Base-by-base conservation (phyloP, 2,113 vertebrate genomes). In the Tenebrosternarchus preto region DNA sequence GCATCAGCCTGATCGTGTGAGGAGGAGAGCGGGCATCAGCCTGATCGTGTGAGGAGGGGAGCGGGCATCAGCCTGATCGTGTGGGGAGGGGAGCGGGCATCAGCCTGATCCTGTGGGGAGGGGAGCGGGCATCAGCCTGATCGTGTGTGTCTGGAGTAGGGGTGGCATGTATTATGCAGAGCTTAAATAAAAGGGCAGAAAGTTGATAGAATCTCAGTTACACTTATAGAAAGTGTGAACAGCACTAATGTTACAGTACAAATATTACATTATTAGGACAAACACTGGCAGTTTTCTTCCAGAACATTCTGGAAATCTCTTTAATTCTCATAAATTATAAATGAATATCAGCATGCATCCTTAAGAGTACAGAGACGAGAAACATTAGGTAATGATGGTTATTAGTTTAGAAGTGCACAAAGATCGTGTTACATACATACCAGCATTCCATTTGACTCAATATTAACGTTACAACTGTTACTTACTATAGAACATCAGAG, bases 121-220 rank as follows among this genome's bases (percentile, higher is more conserved):
- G n/a, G n/a, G n/a, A n/a, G n/a, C n/a, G n/a, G n/a, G n/a, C n/a
- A n/a, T n/a, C n/a, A n/a, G n/a, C n/a, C n/a, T n/a, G n/a, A n/a
- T n/a, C 0, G 16, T 39, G 29, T 67, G 63, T 33, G 63, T 9
- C 7, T 33, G 31, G n/a, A n/a, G n/a, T n/a, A n/a, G 33, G 66
- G n/a, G 17, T 68, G 24, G n/a, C n/a, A 36, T 22, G 15, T 70
- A 68, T 19, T 73, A 59, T 66, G 16, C 61, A 25, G 69, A 67
- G 20, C 53, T n/a, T n/a, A n/a, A n/a, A n/a, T n/a, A n/a, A 73
- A 29, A 3, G 22, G 4, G 11, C 1, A n/a, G 29, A 19, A 33
- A 17, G 53, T 71, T 64, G 39, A 24, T 2, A 63, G 1, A 66
- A 29, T 29, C 29, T 19, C 27, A 33, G 2, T 33, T 29, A 68